phyloP scores from a whole-genome alignment of 2,888 invertebrate genomes.

The Pseudococcus longispinus region DNA sequence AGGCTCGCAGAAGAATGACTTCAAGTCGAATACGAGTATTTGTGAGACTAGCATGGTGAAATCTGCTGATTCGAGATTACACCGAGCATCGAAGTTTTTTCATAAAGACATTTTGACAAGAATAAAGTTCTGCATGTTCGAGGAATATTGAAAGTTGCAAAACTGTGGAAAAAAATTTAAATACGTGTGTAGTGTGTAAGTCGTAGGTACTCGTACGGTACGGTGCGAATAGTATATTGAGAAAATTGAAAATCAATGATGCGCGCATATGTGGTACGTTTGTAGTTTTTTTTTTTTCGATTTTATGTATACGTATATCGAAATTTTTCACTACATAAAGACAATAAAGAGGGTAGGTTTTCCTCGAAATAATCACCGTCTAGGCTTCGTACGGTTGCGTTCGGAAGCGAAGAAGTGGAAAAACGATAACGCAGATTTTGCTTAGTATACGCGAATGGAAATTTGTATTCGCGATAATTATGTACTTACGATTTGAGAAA shows the following conservation, averaged over 20 bases:
- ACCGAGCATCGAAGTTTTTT: too few species aligned
- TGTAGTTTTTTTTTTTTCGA: neutral
- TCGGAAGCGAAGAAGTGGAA: neutral
- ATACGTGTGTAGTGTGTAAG: neutral
- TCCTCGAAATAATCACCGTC: conserved; percentile 23
- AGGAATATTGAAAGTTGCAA: neutral
- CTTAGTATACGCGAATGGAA: neutral
- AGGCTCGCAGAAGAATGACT: too few species aligned
- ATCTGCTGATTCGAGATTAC: too few species aligned
- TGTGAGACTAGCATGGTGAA: too few species aligned
- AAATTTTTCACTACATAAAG: conserved; percentile 15
- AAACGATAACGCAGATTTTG: neutral
- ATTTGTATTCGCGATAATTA: neutral
- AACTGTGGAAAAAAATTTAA: neutral
- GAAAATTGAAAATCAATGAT: conserved; percentile 34
- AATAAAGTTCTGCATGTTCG: neutral
- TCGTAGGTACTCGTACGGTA: neutral
- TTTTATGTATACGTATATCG: neutral
- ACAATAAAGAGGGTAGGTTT: conserved; percentile 7
- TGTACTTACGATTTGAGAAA: neutral
- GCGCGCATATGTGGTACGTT: conserved; percentile 23
- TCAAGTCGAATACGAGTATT: too few species aligned
- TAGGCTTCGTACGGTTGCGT: neutral
- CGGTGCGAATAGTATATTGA: neutral
- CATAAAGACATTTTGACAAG: neutral